Evolutionary conservation across 2,797 vertebrate genomes (phyloP).

Genomic region (Phalanger gymnotis): DNA sequence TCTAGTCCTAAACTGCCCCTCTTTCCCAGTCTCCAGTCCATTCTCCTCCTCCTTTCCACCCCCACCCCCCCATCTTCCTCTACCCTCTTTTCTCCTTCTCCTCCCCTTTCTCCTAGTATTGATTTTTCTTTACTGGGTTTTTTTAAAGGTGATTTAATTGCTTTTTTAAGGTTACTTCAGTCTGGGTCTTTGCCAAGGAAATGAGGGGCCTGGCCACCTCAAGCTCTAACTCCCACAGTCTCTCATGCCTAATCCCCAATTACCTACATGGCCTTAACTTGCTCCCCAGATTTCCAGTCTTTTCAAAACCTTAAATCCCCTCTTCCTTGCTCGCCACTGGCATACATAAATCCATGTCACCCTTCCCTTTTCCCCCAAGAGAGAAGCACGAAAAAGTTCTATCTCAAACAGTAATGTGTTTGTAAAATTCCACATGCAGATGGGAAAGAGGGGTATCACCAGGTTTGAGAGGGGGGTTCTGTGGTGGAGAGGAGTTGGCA

Average conservation of each 20-base stretch:
- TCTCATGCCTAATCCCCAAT: not conserved
- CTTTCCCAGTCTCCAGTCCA: not conserved
- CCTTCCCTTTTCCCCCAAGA: not conserved
- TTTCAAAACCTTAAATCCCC: conserved; percentile 22
- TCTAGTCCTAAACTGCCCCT: not conserved
- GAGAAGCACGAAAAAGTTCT: not conserved
- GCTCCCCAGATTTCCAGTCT: not conserved
- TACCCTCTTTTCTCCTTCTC: conserved; percentile 28
- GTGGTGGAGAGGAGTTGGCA: not conserved
- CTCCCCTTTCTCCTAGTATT: conserved; percentile 76
- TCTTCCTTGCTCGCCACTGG: not conserved
- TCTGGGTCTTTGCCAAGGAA: conserved; percentile 77
- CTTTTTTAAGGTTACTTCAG: conserved; percentile 81
- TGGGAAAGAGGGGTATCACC: not conserved
- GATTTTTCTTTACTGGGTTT: conserved; percentile 77
- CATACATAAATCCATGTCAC: conserved; percentile 22
- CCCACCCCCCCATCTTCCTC: not conserved
- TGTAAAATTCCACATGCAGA: not conserved
- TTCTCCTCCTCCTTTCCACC: not conserved
- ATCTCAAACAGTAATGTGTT: not conserved
- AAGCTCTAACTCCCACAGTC: conserved; percentile 43
- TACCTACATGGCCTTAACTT: not conserved
- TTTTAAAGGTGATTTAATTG: conserved; percentile 80
- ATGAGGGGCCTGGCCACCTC: conserved; percentile 43
- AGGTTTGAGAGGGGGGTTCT: not conserved